phyloP scores from a whole-genome alignment of 2,797 vertebrate genomes.

The Limosa lapponica region DNA sequence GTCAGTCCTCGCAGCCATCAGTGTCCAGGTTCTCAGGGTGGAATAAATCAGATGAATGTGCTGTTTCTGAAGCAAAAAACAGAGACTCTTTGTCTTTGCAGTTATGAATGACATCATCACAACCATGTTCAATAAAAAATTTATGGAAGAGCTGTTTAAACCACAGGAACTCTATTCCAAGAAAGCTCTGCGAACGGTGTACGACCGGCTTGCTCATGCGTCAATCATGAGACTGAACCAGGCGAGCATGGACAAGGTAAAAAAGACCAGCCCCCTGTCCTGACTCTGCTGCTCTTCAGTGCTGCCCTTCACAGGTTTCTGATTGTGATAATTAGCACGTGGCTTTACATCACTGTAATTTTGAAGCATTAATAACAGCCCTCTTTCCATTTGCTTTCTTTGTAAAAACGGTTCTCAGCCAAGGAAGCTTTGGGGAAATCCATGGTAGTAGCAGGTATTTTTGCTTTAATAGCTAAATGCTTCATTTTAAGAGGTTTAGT shows the following conservation, averaged over 20 bases:
- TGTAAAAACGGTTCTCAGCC: neutral
- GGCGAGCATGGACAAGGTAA: slow-evolving; percentile 99
- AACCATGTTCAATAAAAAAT: slow-evolving; percentile 98
- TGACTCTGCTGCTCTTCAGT: accelerated
- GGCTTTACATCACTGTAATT: neutral
- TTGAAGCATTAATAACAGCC: neutral
- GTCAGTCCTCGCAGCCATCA: neutral
- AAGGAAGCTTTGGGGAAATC: neutral
- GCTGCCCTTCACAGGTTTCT: accelerated
- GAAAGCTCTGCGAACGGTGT: slow-evolving; percentile 93
- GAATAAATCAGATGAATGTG: neutral
- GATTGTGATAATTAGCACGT: accelerated
- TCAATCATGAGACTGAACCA: slow-evolving; percentile 99
- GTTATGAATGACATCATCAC: slow-evolving; percentile 99
- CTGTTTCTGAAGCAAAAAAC: neutral
- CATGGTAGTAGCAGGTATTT: neutral
- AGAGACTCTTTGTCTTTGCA: slow-evolving; percentile 73
- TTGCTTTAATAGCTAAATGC: neutral
- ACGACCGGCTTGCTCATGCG: slow-evolving; percentile 94
- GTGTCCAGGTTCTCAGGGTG: neutral
- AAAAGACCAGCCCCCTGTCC: neutral
- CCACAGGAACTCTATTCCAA: slow-evolving; percentile 98
- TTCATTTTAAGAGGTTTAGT: neutral
- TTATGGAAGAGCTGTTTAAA: slow-evolving; percentile 96
- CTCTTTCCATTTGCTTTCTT: neutral